These are phyloP conservation scores for Pipra filicauda DNA, from an alignment of 2,113 vertebrate species.

Conservation along the genomic window DNA sequence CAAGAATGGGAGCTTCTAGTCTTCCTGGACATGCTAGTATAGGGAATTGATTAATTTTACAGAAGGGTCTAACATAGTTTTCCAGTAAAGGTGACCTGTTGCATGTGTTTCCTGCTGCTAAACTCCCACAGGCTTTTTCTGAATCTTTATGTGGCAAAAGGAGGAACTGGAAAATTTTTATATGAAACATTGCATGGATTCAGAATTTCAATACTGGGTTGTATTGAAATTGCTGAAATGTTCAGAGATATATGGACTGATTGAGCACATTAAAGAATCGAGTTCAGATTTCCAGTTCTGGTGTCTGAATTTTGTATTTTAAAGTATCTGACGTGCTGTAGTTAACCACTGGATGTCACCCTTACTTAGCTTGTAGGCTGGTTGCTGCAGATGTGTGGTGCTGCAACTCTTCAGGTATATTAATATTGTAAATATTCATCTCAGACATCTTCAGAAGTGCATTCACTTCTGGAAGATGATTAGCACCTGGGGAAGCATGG, in stretches of 20 bases:
- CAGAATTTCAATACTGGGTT: neutral
- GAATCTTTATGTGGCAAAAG: neutral
- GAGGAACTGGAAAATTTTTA: neutral
- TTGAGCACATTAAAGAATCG: neutral
- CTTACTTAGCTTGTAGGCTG: neutral
- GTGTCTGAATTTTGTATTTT: neutral
- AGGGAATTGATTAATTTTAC: neutral
- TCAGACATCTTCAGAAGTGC: neutral
- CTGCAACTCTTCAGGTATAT: neutral
- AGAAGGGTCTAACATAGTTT: neutral
- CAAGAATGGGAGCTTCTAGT: neutral
- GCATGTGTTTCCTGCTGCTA: neutral
- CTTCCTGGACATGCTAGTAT: neutral
- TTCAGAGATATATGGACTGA: neutral
- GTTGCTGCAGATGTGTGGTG: neutral
- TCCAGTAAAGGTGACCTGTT: neutral
- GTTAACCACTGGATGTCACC: constrained; percentile 66
- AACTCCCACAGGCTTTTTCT: neutral
- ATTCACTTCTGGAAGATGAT: neutral
- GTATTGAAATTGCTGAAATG: neutral
- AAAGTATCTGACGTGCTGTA: neutral
- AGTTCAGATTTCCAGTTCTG: neutral
- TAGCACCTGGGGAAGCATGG: neutral
- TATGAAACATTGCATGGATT: neutral
- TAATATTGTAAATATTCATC: neutral